These are phyloP conservation scores for Zeus faber DNA, from an alignment of 2,113 vertebrate genomes.

Conservation along the genomic window DNA sequence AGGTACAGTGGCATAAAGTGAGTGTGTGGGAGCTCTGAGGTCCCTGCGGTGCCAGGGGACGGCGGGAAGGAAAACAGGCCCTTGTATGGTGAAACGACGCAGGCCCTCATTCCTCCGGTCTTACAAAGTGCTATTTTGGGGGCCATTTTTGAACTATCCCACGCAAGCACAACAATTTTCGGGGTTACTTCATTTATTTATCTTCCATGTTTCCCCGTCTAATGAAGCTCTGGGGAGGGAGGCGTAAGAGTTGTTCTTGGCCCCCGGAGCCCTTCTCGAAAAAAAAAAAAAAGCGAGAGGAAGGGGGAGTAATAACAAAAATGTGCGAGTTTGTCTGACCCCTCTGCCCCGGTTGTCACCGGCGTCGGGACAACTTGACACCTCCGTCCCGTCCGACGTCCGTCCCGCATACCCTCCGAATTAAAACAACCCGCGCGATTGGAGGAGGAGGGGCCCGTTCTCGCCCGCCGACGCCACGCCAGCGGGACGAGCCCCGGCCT, in stretches of 20 bases:
- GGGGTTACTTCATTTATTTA: slow-evolving; percentile 79
- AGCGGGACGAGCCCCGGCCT: too few species aligned
- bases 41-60: too few species aligned
- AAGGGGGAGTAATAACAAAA: slow-evolving; percentile 18
- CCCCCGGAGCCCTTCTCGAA: too few species aligned
- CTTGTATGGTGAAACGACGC: slow-evolving; percentile 76
- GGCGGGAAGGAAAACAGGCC: slow-evolving; percentile 42
- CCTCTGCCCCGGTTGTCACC: too few species aligned
- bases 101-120: slow-evolving; percentile 68
- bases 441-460: too few species aligned
- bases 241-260: slow-evolving; percentile 69
- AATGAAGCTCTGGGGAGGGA: slow-evolving; percentile 69
- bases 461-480: too few species aligned
- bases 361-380: too few species aligned
- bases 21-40: slow-evolving; percentile 19
- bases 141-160: slow-evolving; percentile 75
- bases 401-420: too few species aligned
- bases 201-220: slow-evolving; percentile 65
- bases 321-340: slow-evolving; percentile 26
- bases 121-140: slow-evolving; percentile 70
- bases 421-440: too few species aligned
- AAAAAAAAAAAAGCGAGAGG: too few species aligned
- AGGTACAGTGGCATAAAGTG: slow-evolving; percentile 21
- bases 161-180: slow-evolving; percentile 70
- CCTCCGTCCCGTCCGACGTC: too few species aligned